phyloP scores from a whole-genome alignment of 2,113 vertebrate species.

The Romanogobio albipinnatus region DNA sequence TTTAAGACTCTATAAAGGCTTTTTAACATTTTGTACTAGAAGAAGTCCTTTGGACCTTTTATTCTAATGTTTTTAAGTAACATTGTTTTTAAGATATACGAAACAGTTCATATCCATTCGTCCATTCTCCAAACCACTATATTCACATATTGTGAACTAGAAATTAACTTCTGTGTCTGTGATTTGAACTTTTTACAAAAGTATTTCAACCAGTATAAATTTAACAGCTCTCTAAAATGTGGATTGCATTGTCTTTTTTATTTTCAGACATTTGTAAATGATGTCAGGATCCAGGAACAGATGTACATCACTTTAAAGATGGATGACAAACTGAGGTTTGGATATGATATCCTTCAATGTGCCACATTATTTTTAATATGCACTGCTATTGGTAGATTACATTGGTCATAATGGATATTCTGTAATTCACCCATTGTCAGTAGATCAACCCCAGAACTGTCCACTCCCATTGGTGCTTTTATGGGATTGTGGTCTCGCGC shows the following conservation, averaged over 20 bases:
- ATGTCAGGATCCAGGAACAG: constrained; percentile 96
- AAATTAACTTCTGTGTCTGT: neutral
- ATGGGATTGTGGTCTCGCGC: too few relatives aligned
- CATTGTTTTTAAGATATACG: neutral
- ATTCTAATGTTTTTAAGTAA: neutral
- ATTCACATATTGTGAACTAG: neutral
- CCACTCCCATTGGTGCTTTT: too few relatives aligned
- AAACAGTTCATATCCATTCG: neutral
- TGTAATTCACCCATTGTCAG: too few relatives aligned
- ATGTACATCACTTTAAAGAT: constrained; percentile 95
- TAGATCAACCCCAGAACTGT: too few relatives aligned
- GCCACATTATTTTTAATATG: too few relatives aligned
- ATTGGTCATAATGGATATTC: too few relatives aligned
- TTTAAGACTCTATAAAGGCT: too few relatives aligned
- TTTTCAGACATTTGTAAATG: constrained; percentile 94
- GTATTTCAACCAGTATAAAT: neutral
- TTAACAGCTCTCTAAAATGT: neutral
- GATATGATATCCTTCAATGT: constrained; percentile 97
- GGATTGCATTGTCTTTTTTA: neutral
- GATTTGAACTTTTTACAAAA: neutral
- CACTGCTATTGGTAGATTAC: too few relatives aligned
- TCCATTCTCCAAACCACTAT: too few relatives aligned
- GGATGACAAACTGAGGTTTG: constrained; percentile 97
- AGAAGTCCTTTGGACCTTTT: too few relatives aligned
- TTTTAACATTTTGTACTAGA: too few relatives aligned